These are phyloP conservation scores for Cherax quadricarinatus DNA, from an alignment of 1,140 invertebrate species.

Conservation along the genomic window DNA sequence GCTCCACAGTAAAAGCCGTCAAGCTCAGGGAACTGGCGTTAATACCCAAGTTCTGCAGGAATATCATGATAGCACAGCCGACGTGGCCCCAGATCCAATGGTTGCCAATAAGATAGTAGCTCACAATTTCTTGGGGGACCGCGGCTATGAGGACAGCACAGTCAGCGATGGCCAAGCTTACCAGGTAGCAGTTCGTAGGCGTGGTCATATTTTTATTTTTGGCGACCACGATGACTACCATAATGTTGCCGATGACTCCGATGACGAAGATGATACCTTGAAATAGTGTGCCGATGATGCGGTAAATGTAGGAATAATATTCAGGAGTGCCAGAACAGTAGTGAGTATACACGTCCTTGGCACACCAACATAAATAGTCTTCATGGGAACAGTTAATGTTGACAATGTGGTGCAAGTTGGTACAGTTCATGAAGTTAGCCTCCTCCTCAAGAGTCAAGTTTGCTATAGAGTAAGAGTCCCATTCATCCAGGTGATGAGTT, in stretches of 20 bases:
- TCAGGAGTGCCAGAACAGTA: slow-evolving; percentile 54
- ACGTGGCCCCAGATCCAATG: slow-evolving; percentile 81
- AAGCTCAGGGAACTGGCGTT: slow-evolving; percentile 83
- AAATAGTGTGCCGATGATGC: slow-evolving; percentile 80
- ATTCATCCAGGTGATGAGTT: slow-evolving; percentile 18
- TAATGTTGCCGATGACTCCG: slow-evolving; percentile 80
- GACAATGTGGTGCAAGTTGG: slow-evolving; percentile 9
- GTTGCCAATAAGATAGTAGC: slow-evolving; percentile 80
- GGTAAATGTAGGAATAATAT: slow-evolving; percentile 79
- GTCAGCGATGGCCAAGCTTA: slow-evolving; percentile 82
- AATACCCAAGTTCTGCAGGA: slow-evolving; percentile 83
- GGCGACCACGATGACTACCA: slow-evolving; percentile 80
- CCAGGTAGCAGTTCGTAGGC: slow-evolving; percentile 83
- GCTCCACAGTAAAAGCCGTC: slow-evolving; percentile 83
- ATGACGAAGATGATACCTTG: slow-evolving; percentile 80
- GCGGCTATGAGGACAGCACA: slow-evolving; percentile 80
- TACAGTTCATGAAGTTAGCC: slow-evolving; percentile 28
- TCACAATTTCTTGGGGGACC: slow-evolving; percentile 81
- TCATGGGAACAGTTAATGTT: slow-evolving; percentile 33
- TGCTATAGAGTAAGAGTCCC: slow-evolving; percentile 8
- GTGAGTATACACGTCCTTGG: slow-evolving; percentile 48
- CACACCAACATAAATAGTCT: slow-evolving; percentile 58
- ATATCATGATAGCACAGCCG: slow-evolving; percentile 82
- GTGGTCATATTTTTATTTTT: slow-evolving; percentile 79
- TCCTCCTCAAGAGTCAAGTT: slow-evolving; percentile 40